Evolutionary conservation across 2,888 invertebrate genomes (phyloP).

Genomic region (Heliconius erato): DNA sequence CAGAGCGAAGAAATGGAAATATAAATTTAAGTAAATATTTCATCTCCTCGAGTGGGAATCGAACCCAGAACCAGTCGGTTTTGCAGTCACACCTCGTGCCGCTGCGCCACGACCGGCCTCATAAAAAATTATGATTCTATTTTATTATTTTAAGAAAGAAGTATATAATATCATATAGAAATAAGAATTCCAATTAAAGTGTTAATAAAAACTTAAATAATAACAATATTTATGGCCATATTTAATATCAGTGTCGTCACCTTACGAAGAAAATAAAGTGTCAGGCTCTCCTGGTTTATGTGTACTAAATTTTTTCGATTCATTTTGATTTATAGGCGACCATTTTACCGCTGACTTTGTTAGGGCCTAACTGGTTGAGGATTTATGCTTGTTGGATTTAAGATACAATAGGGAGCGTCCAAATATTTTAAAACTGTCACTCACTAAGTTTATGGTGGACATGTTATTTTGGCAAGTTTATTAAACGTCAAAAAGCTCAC

Average conservation of each 20-base stretch:
- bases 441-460: constrained; percentile 55
- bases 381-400: constrained; percentile 77
- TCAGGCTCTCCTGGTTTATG: constrained; percentile 71
- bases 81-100: no score
- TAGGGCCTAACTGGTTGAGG: constrained; percentile 79
- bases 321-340: constrained; percentile 83
- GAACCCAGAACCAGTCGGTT: no score
- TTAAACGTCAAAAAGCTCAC: constrained; percentile 20
- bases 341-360: constrained; percentile 84
- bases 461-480: constrained; percentile 43
- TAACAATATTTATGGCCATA: constrained; percentile 57
- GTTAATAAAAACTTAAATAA: constrained; percentile 17
- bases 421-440: constrained; percentile 78
- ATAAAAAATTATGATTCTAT: not conserved
- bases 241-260: constrained; percentile 51
- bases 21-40: no score
- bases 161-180: not conserved
- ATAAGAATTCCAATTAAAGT: constrained; percentile 12
- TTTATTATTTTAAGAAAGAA: not conserved
- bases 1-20: no score
- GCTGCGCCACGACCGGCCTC: no score
- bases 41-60: no score
- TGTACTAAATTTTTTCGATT: constrained; percentile 77
- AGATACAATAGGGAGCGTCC: constrained; percentile 75
- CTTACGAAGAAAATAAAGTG: constrained; percentile 64